Conservation (phyloP, 2,113 vertebrate genomes). For the Limnothrissa miodon region DNA sequence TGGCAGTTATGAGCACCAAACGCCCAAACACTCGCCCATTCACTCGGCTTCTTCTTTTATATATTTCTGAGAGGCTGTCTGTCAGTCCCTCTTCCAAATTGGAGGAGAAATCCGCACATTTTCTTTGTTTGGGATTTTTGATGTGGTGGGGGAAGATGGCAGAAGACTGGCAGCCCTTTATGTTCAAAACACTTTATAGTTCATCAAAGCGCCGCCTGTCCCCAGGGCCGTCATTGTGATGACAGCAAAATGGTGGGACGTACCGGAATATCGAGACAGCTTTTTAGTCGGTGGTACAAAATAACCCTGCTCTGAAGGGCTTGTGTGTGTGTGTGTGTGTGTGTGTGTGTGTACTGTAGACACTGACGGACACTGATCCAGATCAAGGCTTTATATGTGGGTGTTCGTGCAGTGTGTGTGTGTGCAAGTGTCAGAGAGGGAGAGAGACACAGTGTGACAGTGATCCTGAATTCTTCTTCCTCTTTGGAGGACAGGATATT, state of each 20-base stretch:
- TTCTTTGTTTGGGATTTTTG: slow-evolving; percentile 2
- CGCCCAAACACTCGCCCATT: background rate
- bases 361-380: slow-evolving; percentile 9
- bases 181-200: slow-evolving; percentile 3
- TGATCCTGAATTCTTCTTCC: background rate
- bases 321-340: background rate
- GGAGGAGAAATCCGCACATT: background rate
- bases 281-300: background rate
- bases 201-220: slow-evolving; percentile 11
- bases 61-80: background rate
- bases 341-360: slow-evolving; percentile 8
- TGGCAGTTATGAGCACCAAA: background rate
- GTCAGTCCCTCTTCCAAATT: background rate
- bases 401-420: background rate
- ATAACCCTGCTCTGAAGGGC: slow-evolving; percentile 3
- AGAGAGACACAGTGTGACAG: background rate
- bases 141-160: background rate
- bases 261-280: slow-evolving; percentile 43
- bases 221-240: background rate
- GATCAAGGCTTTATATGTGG: background rate
- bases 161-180: slow-evolving; percentile 5
- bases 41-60: background rate
- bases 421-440: background rate
- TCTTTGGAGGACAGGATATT: background rate
- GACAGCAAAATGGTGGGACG: slow-evolving; percentile 36